Evolutionary conservation across 2,888 invertebrate genomes (phyloP), one percentile per base, ranked within the genome.

Genomic region (Pegoplata infirma): DNA sequence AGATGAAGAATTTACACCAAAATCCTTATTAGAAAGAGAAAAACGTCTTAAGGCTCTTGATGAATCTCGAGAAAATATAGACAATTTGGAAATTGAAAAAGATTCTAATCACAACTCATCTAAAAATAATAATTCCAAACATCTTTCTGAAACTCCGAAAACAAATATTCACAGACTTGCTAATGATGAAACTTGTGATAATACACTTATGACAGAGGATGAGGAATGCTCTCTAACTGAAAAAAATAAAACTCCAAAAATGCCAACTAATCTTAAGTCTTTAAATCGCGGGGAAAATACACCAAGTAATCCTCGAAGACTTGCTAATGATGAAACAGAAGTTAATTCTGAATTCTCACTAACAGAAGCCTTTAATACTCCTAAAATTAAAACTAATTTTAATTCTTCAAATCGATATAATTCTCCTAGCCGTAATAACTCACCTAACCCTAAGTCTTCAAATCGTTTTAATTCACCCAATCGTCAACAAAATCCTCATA

Each of bases 291-390:
- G n/a, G n/a, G n/a, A 3, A 4, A 40, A n/a, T 4, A 4, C 36
- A 40, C 14, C 36, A 40, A 40, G 12, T 40, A 12, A 32, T 6
- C 32, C 8, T 32, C 32, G 56, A 2, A 56, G 47, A 75, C 16
- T 71, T 5, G 76, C 55, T 6, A 46, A 63, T 63, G 72, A 75
- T 14, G 71, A 76, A 21, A 76, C 76, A 3, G 46, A 72, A 23
- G 47, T 63, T 47, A 80, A 80, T 68, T 63, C 63, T 10, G 63
- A 73, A 3, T 12, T 19, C 3, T 36, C 25, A 10, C 8, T 46
- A n/a, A 12, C 5, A 40, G 1, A 56, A 14, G 7, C 2, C 12
- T 36, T 12, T 16, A 12, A 66, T 5, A 75, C 75, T 8, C 75
- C 63, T 0, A 69, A 69, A 53, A n/a, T 28, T 8, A 3, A n/a